Percentiles rank a stretch among this genome's conserved stretches.
These are phyloP conservation scores for Helicolenus hilgendorfi DNA, from an alignment of 2,797 vertebrate species.

Conservation along the genomic window DNA sequence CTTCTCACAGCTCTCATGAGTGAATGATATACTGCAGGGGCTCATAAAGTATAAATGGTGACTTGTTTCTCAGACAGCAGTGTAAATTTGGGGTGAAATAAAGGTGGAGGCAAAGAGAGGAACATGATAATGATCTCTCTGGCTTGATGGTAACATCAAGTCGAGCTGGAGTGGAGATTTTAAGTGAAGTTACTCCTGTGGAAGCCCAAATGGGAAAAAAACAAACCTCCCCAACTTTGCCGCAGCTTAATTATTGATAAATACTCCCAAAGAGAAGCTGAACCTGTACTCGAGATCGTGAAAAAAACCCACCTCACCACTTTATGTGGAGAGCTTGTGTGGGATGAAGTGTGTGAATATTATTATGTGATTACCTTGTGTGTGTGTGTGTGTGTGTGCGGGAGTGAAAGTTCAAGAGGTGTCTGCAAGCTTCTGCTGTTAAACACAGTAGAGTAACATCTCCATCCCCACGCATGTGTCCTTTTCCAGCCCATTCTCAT, in stretches of 20 bases:
- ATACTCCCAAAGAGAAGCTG: neutral
- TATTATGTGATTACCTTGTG: slow-evolving; percentile 8
- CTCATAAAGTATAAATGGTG: neutral
- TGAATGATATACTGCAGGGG: neutral
- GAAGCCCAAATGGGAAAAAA: neutral
- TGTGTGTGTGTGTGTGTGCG: neutral
- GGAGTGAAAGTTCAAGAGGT: slow-evolving; percentile 31
- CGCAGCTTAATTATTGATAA: slow-evolving; percentile 18
- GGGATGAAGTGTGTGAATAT: slow-evolving; percentile 27
- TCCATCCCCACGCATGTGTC: neutral
- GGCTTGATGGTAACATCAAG: neutral
- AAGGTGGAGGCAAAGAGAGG: neutral
- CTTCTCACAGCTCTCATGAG: neutral
- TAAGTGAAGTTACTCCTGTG: neutral
- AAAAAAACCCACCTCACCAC: slow-evolving; percentile 4
- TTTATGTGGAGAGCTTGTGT: slow-evolving; percentile 28
- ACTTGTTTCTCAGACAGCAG: neutral
- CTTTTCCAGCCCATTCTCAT: neutral
- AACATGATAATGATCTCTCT: neutral
- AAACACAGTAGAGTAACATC: neutral
- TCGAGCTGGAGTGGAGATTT: neutral
- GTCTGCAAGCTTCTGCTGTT: slow-evolving; percentile 15
- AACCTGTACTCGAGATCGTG: neutral
- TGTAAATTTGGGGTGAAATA: neutral
- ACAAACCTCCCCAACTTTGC: neutral